Percentiles rank a stretch among this genome's conserved stretches.
Evolutionary conservation across 2,888 invertebrate genomes (phyloP).

Genomic region (Empis livida): DNA sequence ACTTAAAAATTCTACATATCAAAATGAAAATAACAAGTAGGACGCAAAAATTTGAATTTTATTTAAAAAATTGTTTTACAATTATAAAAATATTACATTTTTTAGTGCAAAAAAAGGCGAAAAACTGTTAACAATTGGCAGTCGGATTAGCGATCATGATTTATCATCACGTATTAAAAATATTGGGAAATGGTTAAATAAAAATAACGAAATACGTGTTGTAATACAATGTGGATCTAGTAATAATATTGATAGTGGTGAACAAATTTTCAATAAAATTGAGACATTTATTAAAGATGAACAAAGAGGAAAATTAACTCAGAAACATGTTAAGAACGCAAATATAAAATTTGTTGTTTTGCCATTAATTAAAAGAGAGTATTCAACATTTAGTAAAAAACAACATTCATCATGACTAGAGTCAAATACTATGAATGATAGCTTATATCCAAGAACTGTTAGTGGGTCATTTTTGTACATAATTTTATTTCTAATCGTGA

Average conservation of each 20-base stretch:
- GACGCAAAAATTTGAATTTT: no score
- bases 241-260: conserved; percentile 24
- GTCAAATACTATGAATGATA: neutral
- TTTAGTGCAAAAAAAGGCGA: conserved; percentile 41
- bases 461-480: no score
- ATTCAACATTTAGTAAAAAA: neutral
- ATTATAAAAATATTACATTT: no score
- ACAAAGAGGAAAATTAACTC: conserved; percentile 42
- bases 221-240: conserved; percentile 23
- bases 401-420: neutral
- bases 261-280: conserved; percentile 43
- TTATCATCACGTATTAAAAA: conserved; percentile 49
- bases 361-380: conserved; percentile 26
- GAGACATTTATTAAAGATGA: conserved; percentile 39
- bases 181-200: conserved; percentile 51
- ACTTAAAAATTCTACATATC: no score
- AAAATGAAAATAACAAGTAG: no score
- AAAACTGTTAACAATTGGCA: conserved; percentile 48
- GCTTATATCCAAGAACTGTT: no score
- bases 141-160: conserved; percentile 52
- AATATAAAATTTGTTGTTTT: conserved; percentile 49
- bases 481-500: no score
- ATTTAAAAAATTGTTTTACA: no score
- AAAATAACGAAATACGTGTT: conserved; percentile 46
- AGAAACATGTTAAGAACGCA: conserved; percentile 48